phyloP scores from a whole-genome alignment of 2,797 vertebrate species.

The Dendrocincla tyrannina region DNA sequence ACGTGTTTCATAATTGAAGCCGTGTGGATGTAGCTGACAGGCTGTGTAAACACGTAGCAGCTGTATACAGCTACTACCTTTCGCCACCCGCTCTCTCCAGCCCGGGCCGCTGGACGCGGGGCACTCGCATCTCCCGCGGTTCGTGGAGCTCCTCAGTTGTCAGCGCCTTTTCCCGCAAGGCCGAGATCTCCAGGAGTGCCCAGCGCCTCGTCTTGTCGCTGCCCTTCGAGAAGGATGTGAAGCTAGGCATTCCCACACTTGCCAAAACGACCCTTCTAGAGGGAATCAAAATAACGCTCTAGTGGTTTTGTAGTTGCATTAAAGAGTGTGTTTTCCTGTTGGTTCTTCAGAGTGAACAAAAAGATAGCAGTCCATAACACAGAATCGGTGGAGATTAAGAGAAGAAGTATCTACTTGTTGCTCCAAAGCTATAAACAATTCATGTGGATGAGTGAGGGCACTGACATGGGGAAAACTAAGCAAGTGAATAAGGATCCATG shows the following conservation, averaged over 20 bases:
- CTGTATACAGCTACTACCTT: neutral
- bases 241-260: neutral
- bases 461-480: neutral
- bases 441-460: neutral
- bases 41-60: neutral
- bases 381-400: neutral
- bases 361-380: fast-evolving
- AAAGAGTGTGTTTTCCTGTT: neutral
- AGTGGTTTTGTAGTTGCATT: neutral
- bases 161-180: neutral
- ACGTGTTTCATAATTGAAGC: fast-evolving
- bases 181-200: neutral
- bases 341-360: neutral
- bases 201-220: neutral
- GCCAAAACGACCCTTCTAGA: fast-evolving
- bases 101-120: neutral
- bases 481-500: neutral
- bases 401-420: neutral
- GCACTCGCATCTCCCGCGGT: neutral
- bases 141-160: neutral
- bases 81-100: neutral
- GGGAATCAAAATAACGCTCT: neutral
- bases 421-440: neutral
- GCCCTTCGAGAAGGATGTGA: neutral
- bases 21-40: neutral